Conservation (phyloP, 64 coral and sea anemone genomes). For the Acropora yongei region DNA sequence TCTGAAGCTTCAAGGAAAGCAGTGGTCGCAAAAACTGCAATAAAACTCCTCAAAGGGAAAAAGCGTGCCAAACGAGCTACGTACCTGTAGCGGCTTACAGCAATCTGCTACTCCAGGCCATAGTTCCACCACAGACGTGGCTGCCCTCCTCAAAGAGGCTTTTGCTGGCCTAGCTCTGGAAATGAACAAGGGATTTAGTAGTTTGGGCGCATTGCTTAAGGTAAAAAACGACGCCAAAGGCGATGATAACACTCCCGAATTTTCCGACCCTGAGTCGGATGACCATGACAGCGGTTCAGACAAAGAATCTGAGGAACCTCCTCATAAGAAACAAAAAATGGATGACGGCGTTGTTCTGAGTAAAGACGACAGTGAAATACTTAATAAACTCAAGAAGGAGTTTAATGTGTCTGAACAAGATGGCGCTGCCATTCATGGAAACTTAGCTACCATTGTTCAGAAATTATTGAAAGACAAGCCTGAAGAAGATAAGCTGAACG, state of each 20-base stretch:
- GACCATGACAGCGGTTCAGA: background rate
- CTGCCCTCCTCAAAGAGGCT: constrained; percentile 33
- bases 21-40: background rate
- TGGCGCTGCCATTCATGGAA: constrained; percentile 13
- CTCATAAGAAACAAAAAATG: background rate
- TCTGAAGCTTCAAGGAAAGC: background rate
- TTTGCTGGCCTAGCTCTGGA: constrained; percentile 17
- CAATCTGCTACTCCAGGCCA: constrained; percentile 24
- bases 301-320: constrained; percentile 3
- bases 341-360: background rate
- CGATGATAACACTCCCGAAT: background rate
- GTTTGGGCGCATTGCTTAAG: constrained; percentile 12
- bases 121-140: constrained; percentile 20
- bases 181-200: constrained; percentile 46
- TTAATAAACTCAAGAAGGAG: constrained; percentile 27
- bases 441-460: constrained; percentile 9
- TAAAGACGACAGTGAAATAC: constrained; percentile 13
- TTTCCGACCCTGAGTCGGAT: background rate
- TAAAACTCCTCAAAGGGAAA: constrained; percentile 1
- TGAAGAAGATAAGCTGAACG: constrained; percentile 52
- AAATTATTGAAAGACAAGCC: constrained; percentile 24
- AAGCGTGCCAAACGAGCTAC: background rate
- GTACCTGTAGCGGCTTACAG: background rate
- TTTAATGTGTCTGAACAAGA: constrained; percentile 19
- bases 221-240: background rate